Evolutionary conservation across 1,140 invertebrate species (phyloP), one percentile per base, ranked within the genome.

Genomic region (Cherax quadricarinatus): DNA sequence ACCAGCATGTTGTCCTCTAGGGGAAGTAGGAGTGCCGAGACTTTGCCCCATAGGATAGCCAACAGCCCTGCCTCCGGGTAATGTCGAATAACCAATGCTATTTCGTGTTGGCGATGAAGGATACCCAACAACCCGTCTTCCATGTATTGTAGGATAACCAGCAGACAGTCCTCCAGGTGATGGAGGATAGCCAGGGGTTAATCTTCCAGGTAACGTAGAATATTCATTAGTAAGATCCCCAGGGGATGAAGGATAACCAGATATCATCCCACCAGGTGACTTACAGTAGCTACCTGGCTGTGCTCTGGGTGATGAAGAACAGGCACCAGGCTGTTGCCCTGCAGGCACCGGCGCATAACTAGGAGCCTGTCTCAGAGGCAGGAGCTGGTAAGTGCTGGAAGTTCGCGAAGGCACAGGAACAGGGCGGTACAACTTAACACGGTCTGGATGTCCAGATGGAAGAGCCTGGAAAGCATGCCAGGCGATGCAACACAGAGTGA

Each of bases 381-480:
- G 85, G n/a, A 87, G 49, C 85, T 87, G 70, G 85, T 87, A 87
- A 48, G 85, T 57, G 85, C 57, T 53, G 85, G 85, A 78, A 49
- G 41, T 10, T 4, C 18, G 4, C 1, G 49, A 30, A 5, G 73
- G 12, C 16, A 18, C 21, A 14, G 70, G 18, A 49, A 78, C 18
- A 2, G 70, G 48, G 49, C 48, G 41, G 70, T 16, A 24, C 1
- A 18, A 21, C 30, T 49, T 75, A 6, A 6, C 10, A 5, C 85
- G 30, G 5, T 62, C 70, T 4, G 85, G 85, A 53, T 87, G 85
- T 21, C 9, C n/a, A 24, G 73, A 21, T 4, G 85, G 85, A n/a
- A 87, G 51, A 21, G 70, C 5, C 48, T 78, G 78, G 73, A 53
- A 87, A 41, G 66, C 24, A 10, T 41, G 41, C 10, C 85, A 48